Conservation (phyloP, 2,113 vertebrate genomes). For the Cariama cristata region DNA sequence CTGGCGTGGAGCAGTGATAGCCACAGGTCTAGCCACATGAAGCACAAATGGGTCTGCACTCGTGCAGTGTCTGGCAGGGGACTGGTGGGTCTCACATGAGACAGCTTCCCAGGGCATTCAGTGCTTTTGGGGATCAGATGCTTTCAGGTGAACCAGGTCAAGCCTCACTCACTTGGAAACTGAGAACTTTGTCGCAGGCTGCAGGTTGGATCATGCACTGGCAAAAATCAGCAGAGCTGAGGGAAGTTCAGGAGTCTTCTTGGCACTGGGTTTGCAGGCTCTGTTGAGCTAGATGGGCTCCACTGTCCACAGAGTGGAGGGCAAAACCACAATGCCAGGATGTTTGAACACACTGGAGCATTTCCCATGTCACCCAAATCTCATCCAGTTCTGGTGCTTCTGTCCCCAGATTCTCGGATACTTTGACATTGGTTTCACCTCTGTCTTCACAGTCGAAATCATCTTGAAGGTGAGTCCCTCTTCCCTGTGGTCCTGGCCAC, state of each 20-base stretch:
- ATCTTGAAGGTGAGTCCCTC: conserved; percentile 87
- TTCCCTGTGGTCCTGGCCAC: neutral
- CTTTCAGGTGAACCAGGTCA: neutral
- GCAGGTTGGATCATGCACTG: neutral
- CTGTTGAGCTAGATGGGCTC: neutral
- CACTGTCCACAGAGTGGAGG: too few species aligned
- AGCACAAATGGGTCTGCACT: neutral
- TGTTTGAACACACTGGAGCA: neutral
- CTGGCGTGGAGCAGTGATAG: neutral
- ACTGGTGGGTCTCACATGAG: neutral
- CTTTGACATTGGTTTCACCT: conserved; percentile 94
- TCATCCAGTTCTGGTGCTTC: neutral
- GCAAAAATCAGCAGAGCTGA: neutral
- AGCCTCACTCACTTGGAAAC: neutral
- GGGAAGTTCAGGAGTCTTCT: neutral
- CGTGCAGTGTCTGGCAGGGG: neutral
- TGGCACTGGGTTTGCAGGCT: neutral
- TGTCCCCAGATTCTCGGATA: conserved; percentile 87
- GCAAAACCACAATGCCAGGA: neutral
- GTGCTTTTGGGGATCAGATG: neutral
- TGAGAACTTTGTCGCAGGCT: neutral
- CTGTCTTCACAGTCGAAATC: conserved; percentile 97
- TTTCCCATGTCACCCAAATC: neutral
- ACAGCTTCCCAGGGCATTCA: neutral
- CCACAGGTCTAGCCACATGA: neutral